Percentiles rank a stretch among this genome's conserved stretches.
Conservation (phyloP, 1,140 invertebrate genomes). For the Drosophila mayri region DNA sequence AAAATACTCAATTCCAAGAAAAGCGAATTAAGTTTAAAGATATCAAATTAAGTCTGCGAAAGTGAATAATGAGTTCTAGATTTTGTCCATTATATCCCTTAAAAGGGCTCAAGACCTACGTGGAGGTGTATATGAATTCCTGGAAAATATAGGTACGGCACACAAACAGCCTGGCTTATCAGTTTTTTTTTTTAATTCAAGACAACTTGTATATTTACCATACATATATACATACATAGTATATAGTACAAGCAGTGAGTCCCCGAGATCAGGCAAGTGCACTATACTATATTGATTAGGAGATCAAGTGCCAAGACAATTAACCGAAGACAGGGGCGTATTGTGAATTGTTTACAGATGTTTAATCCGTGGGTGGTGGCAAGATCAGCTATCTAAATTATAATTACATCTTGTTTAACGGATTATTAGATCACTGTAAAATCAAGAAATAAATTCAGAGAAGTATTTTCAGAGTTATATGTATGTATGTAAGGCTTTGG, state of each 20-base stretch:
- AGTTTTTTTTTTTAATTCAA: constrained; percentile 5
- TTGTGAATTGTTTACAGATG: background rate
- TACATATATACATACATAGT: background rate
- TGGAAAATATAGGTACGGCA: background rate
- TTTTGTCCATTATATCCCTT: background rate
- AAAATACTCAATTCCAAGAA: constrained; percentile 9
- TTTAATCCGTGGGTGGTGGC: background rate
- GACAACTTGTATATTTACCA: no score
- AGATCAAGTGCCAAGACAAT: constrained; percentile 31
- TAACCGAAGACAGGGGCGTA: constrained; percentile 15
- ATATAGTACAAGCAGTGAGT: background rate
- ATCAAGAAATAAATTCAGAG: background rate
- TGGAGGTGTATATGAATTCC: background rate
- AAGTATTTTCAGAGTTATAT: background rate
- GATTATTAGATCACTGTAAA: background rate
- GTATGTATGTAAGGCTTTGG: background rate
- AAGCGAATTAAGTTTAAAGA: constrained; percentile 16
- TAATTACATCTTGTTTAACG: no score
- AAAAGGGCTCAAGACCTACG: background rate
- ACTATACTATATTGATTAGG: constrained; percentile 16
- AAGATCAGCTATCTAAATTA: background rate
- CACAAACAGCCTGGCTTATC: background rate
- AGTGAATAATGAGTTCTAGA: constrained; percentile 16
- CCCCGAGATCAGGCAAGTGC: constrained; percentile 1
- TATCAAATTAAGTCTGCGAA: constrained; percentile 14